Percentiles rank a stretch among this genome's conserved stretches.
These are phyloP conservation scores for Eucera pruinosa DNA, from an alignment of 2,888 invertebrate genomes.

Conservation along the genomic window DNA sequence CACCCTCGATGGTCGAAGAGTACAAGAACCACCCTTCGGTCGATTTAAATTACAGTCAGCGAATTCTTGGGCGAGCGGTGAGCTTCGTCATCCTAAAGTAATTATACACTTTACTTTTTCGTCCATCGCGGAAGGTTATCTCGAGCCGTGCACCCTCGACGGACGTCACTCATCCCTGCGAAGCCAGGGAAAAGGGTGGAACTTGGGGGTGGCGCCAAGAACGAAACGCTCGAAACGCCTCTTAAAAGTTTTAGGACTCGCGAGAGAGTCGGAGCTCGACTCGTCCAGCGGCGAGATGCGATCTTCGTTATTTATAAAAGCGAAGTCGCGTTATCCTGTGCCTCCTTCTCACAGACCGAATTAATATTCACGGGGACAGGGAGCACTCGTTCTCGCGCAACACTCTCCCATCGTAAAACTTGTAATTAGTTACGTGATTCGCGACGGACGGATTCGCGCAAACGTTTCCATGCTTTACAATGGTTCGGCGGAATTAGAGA, in stretches of 20 bases:
- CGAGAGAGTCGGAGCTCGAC: constrained; percentile 2
- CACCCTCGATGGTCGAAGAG: background rate
- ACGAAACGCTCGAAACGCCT: constrained; percentile 69
- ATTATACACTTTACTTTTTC: constrained; percentile 81
- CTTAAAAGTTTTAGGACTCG: constrained; percentile 69
- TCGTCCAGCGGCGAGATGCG: constrained; percentile 16
- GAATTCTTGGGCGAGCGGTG: constrained; percentile 68
- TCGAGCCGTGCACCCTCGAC: constrained; percentile 68
- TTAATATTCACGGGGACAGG: constrained; percentile 39
- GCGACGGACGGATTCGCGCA: background rate
- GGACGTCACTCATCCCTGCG: constrained; percentile 66
- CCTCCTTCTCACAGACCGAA: background rate
- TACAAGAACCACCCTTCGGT: constrained; percentile 32
- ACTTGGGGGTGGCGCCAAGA: constrained; percentile 28
- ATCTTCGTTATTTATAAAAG: constrained; percentile 47
- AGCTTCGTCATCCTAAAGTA: constrained; percentile 80
- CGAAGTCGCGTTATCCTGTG: background rate
- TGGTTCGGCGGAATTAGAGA: no score
- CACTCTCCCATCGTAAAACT: background rate
- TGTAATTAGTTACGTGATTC: constrained; percentile 27
- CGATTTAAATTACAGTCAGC: constrained; percentile 72
- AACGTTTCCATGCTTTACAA: no score
- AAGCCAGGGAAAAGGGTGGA: constrained; percentile 24
- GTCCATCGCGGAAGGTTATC: constrained; percentile 76
- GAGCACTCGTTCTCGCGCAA: constrained; percentile 6